These are phyloP conservation scores for Cryptus armator DNA, from an alignment of 2,888 invertebrate genomes.

Conservation along the genomic window DNA sequence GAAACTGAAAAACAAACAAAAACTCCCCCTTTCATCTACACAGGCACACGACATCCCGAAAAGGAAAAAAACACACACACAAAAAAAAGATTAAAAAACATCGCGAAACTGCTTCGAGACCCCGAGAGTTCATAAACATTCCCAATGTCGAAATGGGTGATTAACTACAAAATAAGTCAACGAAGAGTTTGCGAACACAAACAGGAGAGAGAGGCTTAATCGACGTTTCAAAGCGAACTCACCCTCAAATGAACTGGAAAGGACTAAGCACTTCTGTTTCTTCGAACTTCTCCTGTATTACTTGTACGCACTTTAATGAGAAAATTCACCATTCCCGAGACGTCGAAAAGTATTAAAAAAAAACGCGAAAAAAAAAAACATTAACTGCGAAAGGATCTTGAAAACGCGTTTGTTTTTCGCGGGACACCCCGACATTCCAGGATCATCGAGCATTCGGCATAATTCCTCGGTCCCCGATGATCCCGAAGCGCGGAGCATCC, in stretches of 20 bases:
- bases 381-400: too few relatives aligned
- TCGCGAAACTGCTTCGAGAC: neutral
- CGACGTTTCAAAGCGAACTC: slow-evolving; percentile 16
- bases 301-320: slow-evolving; percentile 10
- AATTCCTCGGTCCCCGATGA: slow-evolving; percentile 31
- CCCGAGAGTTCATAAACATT: neutral
- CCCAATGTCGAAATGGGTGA: neutral
- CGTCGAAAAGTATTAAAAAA: neutral
- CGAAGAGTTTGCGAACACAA: neutral
- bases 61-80: too few relatives aligned
- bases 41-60: neutral
- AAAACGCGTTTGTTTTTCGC: neutral
- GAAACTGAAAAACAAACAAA: neutral
- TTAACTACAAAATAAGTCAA: neutral
- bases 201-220: neutral
- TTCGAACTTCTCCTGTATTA: neutral
- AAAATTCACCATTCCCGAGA: neutral
- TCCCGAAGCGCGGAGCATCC: slow-evolving; percentile 43
- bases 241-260: slow-evolving; percentile 6
- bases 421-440: neutral
- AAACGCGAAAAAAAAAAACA: neutral
- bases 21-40: neutral
- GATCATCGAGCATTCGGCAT: slow-evolving; percentile 33
- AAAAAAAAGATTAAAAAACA: neutral
- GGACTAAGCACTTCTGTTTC: slow-evolving; percentile 25